Conservation (phyloP, 1,140 invertebrate genomes). For the Epicauta chinensis region DNA sequence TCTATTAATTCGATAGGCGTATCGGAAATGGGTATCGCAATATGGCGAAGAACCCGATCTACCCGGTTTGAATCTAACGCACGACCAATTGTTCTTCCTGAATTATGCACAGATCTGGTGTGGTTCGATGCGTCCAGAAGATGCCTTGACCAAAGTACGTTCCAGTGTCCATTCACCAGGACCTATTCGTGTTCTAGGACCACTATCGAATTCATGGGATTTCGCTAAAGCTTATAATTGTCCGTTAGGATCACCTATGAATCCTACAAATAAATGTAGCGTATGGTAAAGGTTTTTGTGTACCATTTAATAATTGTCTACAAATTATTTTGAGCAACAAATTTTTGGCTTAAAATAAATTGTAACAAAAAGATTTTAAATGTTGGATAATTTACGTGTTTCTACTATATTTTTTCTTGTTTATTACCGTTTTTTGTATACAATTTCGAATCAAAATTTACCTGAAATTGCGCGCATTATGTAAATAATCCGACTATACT, state of each 20-base stretch:
- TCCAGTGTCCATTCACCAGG: slow-evolving; percentile 95
- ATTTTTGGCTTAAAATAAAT: no score
- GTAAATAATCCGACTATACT: no score
- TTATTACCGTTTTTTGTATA: no score
- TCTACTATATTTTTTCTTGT: no score
- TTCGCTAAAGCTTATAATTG: slow-evolving; percentile 81
- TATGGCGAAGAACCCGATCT: slow-evolving; percentile 66
- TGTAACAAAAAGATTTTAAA: no score
- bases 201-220: slow-evolving; percentile 86
- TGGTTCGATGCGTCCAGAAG: slow-evolving; percentile 92
- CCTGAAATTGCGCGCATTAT: no score
- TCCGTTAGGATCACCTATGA: slow-evolving; percentile 76
- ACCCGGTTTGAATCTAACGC: slow-evolving; percentile 75
- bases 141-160: slow-evolving; percentile 87
- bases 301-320: no score
- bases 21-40: slow-evolving; percentile 67
- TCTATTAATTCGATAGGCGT: slow-evolving; percentile 53
- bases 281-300: slow-evolving; percentile 67
- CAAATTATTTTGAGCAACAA: no score
- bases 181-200: slow-evolving; percentile 83
- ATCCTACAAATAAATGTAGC: slow-evolving; percentile 83
- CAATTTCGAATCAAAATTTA: no score
- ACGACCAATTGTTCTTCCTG: slow-evolving; percentile 83
- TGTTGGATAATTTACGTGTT: no score
- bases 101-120: slow-evolving; percentile 97